Base-by-base conservation (phyloP, 2,113 vertebrate species). In the Trematomus loennbergii region DNA sequence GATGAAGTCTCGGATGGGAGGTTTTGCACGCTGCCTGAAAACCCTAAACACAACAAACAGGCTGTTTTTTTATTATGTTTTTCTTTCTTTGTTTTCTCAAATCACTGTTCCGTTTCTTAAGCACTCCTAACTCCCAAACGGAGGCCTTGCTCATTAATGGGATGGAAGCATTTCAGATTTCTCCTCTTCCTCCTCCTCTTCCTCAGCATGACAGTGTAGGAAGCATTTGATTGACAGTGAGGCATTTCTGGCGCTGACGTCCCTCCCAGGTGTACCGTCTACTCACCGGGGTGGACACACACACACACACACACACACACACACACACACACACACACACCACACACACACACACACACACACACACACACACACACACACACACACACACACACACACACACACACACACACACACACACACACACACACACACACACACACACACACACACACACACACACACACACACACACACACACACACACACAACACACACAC, bases 1-100 rank as follows among this genome's bases (percentile, higher is more conserved):
- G 60, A 67, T 83, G 88, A 92, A 81, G 90, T 87, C 90, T 92
- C 91, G 69, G 85, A 87, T 92, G 91, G 88, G 82, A 92, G 87
- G 83, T 87, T 89, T 74, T 55, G 63, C 79, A 60, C 20, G 13
- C 82, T 83, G 89, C 81, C 67, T 82, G 77, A 79, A 88, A 87
- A 71, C 61, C 81, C 85, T 86, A 88, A 92, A 88, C 88, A 85
- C 86, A 79, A 71, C 53, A 84, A 85, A 74, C 71, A 67, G 81
- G 45, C 82, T 87, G 54, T 79, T 87, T 78, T 29, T 68, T 72
- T 75, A 63, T 68, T 7, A 6, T 22, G 55, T 78, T 88, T 87
- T 79, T 75, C 65, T 61, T 22, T 63, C 64, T 91, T 91, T 90
- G 80, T 88, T 91, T 89, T 88, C 85, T 88, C 65, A 84, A 88